phyloP scores from a whole-genome alignment of 2,888 invertebrate genomes.

The Trissolcus brochymenae region DNA sequence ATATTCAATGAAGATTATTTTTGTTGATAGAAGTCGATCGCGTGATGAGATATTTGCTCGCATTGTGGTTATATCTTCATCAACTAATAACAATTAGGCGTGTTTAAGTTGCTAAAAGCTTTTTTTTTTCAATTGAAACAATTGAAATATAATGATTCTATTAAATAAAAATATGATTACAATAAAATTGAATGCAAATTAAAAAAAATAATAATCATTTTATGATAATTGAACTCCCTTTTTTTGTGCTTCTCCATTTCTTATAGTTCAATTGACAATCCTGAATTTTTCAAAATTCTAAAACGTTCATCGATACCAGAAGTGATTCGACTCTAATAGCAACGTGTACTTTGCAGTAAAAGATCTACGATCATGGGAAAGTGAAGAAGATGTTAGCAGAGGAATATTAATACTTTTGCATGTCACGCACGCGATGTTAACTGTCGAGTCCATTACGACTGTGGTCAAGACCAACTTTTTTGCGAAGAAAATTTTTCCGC shows the following conservation, averaged over 20 bases:
- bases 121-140: conserved; percentile 38
- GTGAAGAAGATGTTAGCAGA: conserved; percentile 36
- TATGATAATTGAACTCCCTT: neutral
- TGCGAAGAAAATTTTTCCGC: neutral
- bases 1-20: too few relatives aligned
- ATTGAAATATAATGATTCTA: conserved; percentile 14
- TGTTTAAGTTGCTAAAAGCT: conserved; percentile 37
- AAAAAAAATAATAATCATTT: neutral
- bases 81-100: conserved; percentile 49
- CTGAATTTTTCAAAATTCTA: too few relatives aligned
- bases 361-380: conserved; percentile 29
- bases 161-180: neutral
- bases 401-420: conserved; percentile 37
- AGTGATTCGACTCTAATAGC: neutral
- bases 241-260: too few relatives aligned
- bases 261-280: too few relatives aligned
- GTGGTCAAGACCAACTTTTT: too few relatives aligned
- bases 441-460: conserved; percentile 21
- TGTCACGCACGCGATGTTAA: conserved; percentile 50
- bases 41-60: conserved; percentile 52
- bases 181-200: neutral
- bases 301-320: neutral
- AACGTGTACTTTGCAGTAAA: conserved; percentile 13
- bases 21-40: conserved; percentile 29
- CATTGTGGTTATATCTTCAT: conserved; percentile 40